Evolutionary conservation across 2,113 vertebrate species (phyloP), one percentile per base, ranked within the genome.

Genomic region (Thunnus thynnus): DNA sequence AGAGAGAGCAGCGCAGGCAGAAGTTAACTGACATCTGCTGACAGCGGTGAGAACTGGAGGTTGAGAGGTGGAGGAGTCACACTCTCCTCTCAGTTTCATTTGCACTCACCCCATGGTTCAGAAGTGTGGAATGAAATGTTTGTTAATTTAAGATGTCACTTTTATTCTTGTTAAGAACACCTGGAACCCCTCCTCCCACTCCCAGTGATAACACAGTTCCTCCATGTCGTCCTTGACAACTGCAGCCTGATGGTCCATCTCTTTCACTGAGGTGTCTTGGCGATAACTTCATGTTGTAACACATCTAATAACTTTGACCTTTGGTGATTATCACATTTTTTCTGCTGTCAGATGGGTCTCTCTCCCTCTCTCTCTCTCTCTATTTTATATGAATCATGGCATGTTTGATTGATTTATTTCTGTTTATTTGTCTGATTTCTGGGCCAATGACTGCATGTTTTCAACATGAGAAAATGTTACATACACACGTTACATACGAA

Each of bases 21-120:
- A 83, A 63, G 83, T 71, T 60, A 91, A 92, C 88, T 91, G 90
- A 91, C 92, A 89, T 89, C 82, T 92, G 84, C 80, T 88, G 88
- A 90, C 83, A 82, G 88, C 61, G 62, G 61, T 84, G 87, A 93
- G 90, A 91, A 91, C 79, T 87, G 81, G 86, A 82, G 84, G 78
- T 16, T 84, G 85, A 77, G 80, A 84, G 88, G 80, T 83, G 84
- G 67, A 87, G 76, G 64, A 88, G 84, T 88, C 83, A 69, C 72
- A 36, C 86, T 78, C 68, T 41, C 54, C 56, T 89, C 74, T 80
- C 83, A 60, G 82, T 88, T 91, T 92, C 88, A 92, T 93, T 93
- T 92, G 60, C 90, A 87, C 90, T 88, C 85, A 41, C 82, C 72
- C 82, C 81, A 84, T 83, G 87, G 50, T 85, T 90, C 67, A 10